These are phyloP conservation scores for honey bee (Apis mellifera) DNA, from an alignment of 1,140 invertebrate species.

Conservation along the genomic window Amel_HAv3.1 CM009938.2:1185001-1185500, in stretches of 20 bases:
- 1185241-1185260: neutral
- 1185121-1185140: constrained; percentile 64
- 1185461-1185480: no score
- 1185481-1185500: no score
- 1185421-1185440: no score
- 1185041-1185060: constrained; percentile 38
- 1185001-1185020: constrained; percentile 71
- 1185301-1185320: no score
- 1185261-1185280: no score
- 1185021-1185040: constrained; percentile 55
- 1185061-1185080: neutral
- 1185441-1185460: no score
- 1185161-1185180: constrained; percentile 32
- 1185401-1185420: neutral
- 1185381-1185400: neutral
- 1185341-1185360: neutral
- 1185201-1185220: constrained; percentile 44
- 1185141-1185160: constrained; percentile 53
- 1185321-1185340: no score
- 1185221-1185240: constrained; percentile 37
- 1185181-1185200: constrained; percentile 56
- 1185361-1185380: neutral
- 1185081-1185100: constrained; percentile 60
- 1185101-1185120: constrained; percentile 62
- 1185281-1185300: no score